These are phyloP conservation scores for Dufourea novaeangliae DNA, from an alignment of 1,140 invertebrate species.

Conservation along the genomic window DNA sequence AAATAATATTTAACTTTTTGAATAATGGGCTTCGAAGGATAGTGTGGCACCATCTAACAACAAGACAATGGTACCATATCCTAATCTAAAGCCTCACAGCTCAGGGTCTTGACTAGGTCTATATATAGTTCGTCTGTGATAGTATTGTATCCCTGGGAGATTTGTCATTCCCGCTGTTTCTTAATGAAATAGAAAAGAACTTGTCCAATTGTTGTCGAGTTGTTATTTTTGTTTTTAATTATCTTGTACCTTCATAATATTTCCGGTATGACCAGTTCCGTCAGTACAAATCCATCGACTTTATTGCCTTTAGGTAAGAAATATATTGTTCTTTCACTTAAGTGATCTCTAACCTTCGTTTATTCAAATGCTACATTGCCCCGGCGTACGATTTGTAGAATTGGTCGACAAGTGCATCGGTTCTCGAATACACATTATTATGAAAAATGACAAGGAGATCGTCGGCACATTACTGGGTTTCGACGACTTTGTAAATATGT, in stretches of 20 bases:
- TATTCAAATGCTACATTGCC: no score
- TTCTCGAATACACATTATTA: slow-evolving; percentile 99
- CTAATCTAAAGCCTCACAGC: no score
- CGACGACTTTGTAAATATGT: slow-evolving; percentile 99
- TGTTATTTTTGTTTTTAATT: slow-evolving; percentile 27
- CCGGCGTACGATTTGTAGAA: slow-evolving; percentile 83
- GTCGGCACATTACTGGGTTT: slow-evolving; percentile 98
- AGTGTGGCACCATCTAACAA: no score
- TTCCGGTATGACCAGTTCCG: slow-evolving; percentile 76
- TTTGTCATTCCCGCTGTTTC: slow-evolving; percentile 13
- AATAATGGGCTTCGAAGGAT: no score
- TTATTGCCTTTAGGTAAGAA: slow-evolving; percentile 86
- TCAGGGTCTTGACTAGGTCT: no score
- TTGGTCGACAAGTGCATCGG: slow-evolving; percentile 99
- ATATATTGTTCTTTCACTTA: not conserved
- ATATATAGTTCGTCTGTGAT: no score
- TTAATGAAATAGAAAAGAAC: not conserved
- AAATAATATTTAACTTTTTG: no score
- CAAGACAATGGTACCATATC: no score
- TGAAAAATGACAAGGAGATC: slow-evolving; percentile 99
- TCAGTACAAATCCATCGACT: slow-evolving; percentile 86
- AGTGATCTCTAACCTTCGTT: slow-evolving; percentile 27
- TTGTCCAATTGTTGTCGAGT: not conserved
- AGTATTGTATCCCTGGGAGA: no score
- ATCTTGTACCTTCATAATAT: not conserved